Percentiles rank a stretch among this genome's conserved stretches.
phyloP scores from a whole-genome alignment of 2,888 invertebrate genomes.

The Digitonthophagus gazella region DNA sequence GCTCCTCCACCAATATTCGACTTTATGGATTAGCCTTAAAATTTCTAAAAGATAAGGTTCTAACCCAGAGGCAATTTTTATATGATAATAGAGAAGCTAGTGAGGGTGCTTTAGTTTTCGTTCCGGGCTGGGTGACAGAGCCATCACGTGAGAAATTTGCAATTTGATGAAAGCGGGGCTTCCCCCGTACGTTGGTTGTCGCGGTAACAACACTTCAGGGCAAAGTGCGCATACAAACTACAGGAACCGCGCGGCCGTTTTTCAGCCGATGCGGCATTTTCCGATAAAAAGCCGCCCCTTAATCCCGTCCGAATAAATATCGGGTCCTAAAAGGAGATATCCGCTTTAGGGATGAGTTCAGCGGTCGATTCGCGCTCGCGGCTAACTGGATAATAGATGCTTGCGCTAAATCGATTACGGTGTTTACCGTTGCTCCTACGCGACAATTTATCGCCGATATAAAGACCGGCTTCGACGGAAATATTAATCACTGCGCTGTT shows the following conservation, averaged over 20 bases:
- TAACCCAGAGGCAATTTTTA: too few species aligned
- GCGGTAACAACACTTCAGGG: neutral
- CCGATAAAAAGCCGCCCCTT: neutral
- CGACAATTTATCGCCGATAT: neutral
- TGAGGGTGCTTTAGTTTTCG: neutral
- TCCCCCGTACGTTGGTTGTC: neutral
- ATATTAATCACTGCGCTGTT: neutral
- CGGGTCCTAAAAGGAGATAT: neutral
- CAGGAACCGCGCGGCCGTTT: too few species aligned
- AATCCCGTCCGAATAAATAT: neutral
- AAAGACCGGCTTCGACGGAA: neutral
- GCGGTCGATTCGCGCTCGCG: neutral
- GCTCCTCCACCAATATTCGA: too few species aligned
- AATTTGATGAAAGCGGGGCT: neutral
- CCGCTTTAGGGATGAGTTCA: neutral
- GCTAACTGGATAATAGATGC: conserved; percentile 10
- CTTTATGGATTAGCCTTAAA: too few species aligned
- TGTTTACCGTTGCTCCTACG: neutral
- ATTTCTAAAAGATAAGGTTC: too few species aligned
- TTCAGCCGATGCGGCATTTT: too few species aligned
- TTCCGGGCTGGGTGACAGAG: neutral
- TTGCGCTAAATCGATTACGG: conserved; percentile 20
- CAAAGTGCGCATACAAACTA: neutral
- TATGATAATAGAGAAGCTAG: neutral
- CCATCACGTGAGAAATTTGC: neutral